Evolutionary conservation across 2,113 vertebrate species (phyloP), one percentile per base, ranked within the genome.

Genomic region (Semnopithecus entellus): DNA sequence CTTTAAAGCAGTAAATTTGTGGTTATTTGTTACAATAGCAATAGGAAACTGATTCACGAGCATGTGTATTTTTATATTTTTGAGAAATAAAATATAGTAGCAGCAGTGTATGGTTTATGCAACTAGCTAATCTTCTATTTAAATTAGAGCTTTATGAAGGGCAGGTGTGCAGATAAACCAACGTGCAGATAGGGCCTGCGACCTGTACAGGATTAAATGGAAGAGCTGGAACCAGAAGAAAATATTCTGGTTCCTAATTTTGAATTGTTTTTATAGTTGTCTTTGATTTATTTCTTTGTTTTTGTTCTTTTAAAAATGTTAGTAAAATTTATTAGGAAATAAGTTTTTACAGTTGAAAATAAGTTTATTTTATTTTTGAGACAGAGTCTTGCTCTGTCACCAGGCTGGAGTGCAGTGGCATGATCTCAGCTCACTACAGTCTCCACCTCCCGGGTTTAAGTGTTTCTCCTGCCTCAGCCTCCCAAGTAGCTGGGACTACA

Each of bases 261-360:
- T 87, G 40, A 94, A 35, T 76, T 91, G 17, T 79, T 88, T 91
- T 72, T 68, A 59, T 7, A 89, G 0, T 61, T 91, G 3, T 75
- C 57, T 81, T 85, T 81, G 35, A 82, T 81, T 95, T 97, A 25
- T 88, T 92, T 73, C 64, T 94, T 0, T 90, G 25, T 79, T 94
- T 94, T 61, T 88, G 43, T 92, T 96, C 45, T 38, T 95, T 91
- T 83, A 43, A 91, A 79, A 73, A 75, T 84, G 13, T 68, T 94
- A 90, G 32, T 88, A 83, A 97, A 93, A 61, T 70, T 78, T 91
- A 55, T 66, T 93, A 90, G 43, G 57, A 96, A 93, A 23, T 89
- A 93, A 79, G 32, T 82, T 97, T 52, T 52, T 52, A 52, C 17
- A 52, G 1, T 52, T 30, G 12, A 61, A 61, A 61, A 61, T 61